Conservation (phyloP, 37 sponge, comb jelly and placozoan genomes). For the Oscarella lobularis region DNA sequence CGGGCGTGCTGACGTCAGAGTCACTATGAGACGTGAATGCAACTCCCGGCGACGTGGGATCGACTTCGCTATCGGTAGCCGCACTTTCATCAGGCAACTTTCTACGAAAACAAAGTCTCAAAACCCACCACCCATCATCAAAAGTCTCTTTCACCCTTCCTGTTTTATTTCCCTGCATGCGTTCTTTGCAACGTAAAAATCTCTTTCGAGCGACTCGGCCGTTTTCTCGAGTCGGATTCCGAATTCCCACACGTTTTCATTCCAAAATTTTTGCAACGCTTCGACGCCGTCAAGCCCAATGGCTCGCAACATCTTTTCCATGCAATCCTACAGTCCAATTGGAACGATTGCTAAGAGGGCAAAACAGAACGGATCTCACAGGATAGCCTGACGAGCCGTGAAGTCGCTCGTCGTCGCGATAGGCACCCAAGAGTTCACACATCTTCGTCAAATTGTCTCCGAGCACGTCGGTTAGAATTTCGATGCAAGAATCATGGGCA, state of each 20-base stretch:
- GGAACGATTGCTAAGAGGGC: no score
- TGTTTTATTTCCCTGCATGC: no score
- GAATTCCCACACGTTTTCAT: neutral
- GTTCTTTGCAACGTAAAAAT: no score
- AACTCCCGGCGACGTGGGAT: no score
- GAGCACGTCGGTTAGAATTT: neutral
- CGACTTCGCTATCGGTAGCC: no score
- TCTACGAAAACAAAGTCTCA: no score
- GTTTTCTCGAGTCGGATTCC: neutral
- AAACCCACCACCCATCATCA: no score
- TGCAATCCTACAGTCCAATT: neutral
- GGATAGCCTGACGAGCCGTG: neutral
- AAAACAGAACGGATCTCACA: no score
- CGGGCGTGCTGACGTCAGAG: no score
- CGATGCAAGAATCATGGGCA: neutral
- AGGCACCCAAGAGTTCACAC: neutral
- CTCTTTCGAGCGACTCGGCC: slow-evolving; percentile 8
- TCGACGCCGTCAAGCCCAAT: neutral
- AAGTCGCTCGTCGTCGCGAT: neutral
- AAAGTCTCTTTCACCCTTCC: no score
- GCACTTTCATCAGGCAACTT: no score
- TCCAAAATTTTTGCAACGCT: neutral
- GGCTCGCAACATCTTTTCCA: neutral
- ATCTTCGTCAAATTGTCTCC: neutral
- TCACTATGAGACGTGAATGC: no score